Conservation (phyloP, 2,113 vertebrate genomes). For the Lamprologus callipterus region DNA sequence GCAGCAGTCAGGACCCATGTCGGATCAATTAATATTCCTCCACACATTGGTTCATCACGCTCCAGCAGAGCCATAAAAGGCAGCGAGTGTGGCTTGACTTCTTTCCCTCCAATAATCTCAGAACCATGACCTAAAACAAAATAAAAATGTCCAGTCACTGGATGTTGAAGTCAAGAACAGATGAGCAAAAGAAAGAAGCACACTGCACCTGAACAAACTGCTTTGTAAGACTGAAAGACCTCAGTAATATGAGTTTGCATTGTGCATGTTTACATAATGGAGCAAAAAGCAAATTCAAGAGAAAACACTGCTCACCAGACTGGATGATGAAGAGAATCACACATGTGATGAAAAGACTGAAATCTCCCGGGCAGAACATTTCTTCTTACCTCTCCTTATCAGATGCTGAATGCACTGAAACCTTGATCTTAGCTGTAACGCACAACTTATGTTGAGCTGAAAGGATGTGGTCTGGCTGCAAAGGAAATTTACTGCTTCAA, state of each 20-base stretch:
- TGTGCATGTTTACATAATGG: not conserved
- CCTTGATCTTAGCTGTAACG: not conserved
- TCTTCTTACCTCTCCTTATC: not conserved
- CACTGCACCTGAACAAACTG: rapidly evolving
- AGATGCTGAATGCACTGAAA: not conserved
- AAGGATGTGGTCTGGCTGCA: not conserved
- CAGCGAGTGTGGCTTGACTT: not conserved
- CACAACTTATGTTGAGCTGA: not conserved
- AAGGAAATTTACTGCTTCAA: not conserved
- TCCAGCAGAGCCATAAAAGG: not conserved
- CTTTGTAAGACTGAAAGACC: not conserved
- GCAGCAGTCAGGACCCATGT: not conserved
- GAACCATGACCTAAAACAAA: not conserved
- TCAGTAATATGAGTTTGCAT: not conserved
- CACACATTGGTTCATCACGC: rapidly evolving
- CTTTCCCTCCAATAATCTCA: not conserved
- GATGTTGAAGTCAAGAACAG: not conserved
- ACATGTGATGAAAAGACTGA: not conserved
- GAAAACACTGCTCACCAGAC: not conserved
- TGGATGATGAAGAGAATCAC: not conserved
- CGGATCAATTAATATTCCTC: not conserved
- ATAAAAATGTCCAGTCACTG: not conserved
- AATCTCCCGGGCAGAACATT: not conserved
- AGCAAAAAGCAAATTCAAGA: not conserved
- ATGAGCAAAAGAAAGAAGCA: not conserved